Conservation (phyloP, 2,888 invertebrate species). For the Myopa testacea region DNA sequence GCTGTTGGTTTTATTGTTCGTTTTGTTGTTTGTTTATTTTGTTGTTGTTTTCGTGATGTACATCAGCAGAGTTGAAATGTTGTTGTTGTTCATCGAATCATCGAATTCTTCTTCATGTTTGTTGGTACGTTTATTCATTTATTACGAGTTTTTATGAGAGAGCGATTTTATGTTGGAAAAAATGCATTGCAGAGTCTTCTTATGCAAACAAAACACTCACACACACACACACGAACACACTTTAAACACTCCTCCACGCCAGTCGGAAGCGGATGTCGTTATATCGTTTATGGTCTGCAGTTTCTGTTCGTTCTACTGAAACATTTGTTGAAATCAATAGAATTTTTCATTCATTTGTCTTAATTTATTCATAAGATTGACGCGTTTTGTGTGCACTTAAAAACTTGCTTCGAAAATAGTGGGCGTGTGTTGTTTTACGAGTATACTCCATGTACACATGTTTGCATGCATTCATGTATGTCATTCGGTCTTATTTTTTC, state of each 20-base stretch:
- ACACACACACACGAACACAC: not conserved
- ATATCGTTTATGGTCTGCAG: not conserved
- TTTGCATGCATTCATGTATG: not conserved
- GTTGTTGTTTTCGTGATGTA: not conserved
- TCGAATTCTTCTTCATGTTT: no score
- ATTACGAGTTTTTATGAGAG: no score
- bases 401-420: constrained; percentile 33
- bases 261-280: constrained; percentile 17
- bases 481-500: not conserved
- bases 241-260: not conserved
- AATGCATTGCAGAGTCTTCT: not conserved
- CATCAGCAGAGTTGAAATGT: no score
- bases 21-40: constrained; percentile 1
- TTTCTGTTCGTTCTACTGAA: not conserved
- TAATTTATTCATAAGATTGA: constrained; percentile 31
- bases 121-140: no score
- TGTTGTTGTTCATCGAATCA: no score
- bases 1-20: constrained; percentile 7
- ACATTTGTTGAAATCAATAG: not conserved
- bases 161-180: not conserved
- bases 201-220: not conserved
- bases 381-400: constrained; percentile 9
- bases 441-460: not conserved
- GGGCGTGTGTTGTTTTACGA: constrained; percentile 8
- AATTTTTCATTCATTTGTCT: not conserved